Evolutionary conservation across 2,888 invertebrate species (phyloP).

Genomic region (Erebia aethiops): DNA sequence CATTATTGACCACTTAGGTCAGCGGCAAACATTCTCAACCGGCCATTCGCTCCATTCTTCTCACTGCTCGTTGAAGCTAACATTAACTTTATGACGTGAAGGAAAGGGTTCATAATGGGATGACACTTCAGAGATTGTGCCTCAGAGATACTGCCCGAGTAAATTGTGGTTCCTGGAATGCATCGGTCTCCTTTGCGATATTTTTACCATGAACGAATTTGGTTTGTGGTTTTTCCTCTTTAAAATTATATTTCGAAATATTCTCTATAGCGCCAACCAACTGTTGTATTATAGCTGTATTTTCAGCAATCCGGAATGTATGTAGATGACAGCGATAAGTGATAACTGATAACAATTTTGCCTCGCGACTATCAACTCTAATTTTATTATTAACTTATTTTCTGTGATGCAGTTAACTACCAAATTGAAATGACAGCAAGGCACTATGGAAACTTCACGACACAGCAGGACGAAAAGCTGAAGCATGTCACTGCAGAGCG

Average conservation of each 20-base stretch:
- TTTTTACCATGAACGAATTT: constrained; percentile 67
- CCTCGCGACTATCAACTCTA: too few relatives aligned
- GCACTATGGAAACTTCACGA: too few relatives aligned
- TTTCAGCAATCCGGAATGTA: too few relatives aligned
- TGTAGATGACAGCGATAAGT: too few relatives aligned
- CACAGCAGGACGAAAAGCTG: too few relatives aligned
- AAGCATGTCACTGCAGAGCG: too few relatives aligned
- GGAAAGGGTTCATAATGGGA: constrained; percentile 54
- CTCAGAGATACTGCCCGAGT: constrained; percentile 62
- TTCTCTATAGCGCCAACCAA: background rate
- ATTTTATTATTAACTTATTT: too few relatives aligned
- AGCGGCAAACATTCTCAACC: constrained; percentile 77
- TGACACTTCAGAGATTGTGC: constrained; percentile 45
- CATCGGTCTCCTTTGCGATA: constrained; percentile 76
- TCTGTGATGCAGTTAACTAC: too few relatives aligned
- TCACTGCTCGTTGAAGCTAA: constrained; percentile 48
- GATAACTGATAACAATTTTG: too few relatives aligned
- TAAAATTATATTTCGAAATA: constrained; percentile 16
- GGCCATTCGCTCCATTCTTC: constrained; percentile 73
- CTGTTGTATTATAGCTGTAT: too few relatives aligned
- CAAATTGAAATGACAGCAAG: too few relatives aligned
- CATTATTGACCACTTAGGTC: constrained; percentile 81
- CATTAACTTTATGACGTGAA: constrained; percentile 49
- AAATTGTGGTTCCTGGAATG: constrained; percentile 78
- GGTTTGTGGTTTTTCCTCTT: constrained; percentile 56